These are phyloP conservation scores for Malurus alboscapulatus DNA, from an alignment of 2,113 vertebrate species.

Conservation along the genomic window DNA sequence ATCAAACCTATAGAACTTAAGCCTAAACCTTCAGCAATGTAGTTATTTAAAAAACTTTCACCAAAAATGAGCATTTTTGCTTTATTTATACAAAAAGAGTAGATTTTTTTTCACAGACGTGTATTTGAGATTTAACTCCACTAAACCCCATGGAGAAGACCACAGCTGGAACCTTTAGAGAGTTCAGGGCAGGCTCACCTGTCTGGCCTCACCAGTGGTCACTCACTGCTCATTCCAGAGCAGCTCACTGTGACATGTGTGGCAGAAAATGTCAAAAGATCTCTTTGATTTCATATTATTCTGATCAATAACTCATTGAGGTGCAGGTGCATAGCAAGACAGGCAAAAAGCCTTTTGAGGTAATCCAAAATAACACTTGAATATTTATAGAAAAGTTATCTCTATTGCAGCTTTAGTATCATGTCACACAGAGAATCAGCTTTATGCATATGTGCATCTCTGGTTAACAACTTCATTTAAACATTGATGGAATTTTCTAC, in stretches of 20 bases:
- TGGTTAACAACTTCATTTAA: background rate
- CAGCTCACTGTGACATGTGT: background rate
- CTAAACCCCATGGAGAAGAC: background rate
- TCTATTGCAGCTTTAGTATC: background rate
- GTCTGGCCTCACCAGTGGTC: background rate
- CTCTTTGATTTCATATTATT: background rate
- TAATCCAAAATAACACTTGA: background rate
- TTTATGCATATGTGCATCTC: background rate
- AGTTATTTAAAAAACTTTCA: background rate
- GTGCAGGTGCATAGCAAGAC: background rate
- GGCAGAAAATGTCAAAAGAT: background rate
- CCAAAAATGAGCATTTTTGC: background rate
- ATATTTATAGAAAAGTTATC: background rate
- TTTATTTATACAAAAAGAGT: background rate
- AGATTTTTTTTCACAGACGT: background rate
- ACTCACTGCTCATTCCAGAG: background rate
- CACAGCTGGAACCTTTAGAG: background rate
- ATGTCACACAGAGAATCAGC: background rate
- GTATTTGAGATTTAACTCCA: background rate
- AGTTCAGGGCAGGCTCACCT: accelerated
- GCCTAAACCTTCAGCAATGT: background rate
- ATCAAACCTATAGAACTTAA: background rate
- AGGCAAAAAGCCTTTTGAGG: background rate
- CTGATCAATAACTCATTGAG: background rate
- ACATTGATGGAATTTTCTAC: background rate